Percentiles rank a stretch among this genome's conserved stretches.
Evolutionary conservation across 2,888 invertebrate genomes (phyloP).

Genomic region (Trichogramma evanescens): DNA sequence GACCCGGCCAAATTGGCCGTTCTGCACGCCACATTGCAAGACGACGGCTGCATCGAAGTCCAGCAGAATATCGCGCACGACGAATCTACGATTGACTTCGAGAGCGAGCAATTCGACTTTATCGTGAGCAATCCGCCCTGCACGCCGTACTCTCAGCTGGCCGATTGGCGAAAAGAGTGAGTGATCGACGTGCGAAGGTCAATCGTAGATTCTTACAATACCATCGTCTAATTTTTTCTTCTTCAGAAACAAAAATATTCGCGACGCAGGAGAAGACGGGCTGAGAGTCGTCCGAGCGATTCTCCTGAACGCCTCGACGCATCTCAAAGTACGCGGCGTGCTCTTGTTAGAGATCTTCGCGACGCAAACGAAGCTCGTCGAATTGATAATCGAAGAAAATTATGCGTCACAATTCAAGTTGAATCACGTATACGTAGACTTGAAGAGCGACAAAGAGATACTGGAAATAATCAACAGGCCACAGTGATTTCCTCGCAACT

Average conservation of each 20-base stretch:
- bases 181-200: neutral
- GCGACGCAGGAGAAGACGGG: slow-evolving; percentile 62
- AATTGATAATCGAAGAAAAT: slow-evolving; percentile 46
- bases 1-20: slow-evolving; percentile 48
- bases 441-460: slow-evolving; percentile 53
- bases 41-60: slow-evolving; percentile 36
- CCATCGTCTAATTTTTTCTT: slow-evolving; percentile 39
- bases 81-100: slow-evolving; percentile 27
- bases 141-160: slow-evolving; percentile 52
- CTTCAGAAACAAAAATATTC: slow-evolving; percentile 58
- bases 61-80: slow-evolving; percentile 24
- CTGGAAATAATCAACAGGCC: slow-evolving; percentile 50
- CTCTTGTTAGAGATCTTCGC: slow-evolving; percentile 56
- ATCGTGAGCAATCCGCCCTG: slow-evolving; percentile 67
- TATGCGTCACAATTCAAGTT: slow-evolving; percentile 41
- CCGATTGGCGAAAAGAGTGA: slow-evolving; percentile 51
- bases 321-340: slow-evolving; percentile 49
- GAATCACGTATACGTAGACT: slow-evolving; percentile 50
- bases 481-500: too few relatives aligned
- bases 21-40: slow-evolving; percentile 47
- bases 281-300: slow-evolving; percentile 54
- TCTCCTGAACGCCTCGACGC: slow-evolving; percentile 49
- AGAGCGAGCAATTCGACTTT: slow-evolving; percentile 50
- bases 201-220: neutral
- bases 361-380: slow-evolving; percentile 50